Percentiles rank a stretch among this genome's conserved stretches.
phyloP scores from a whole-genome alignment of 2,888 invertebrate species.

The Hartigia nigra region DNA sequence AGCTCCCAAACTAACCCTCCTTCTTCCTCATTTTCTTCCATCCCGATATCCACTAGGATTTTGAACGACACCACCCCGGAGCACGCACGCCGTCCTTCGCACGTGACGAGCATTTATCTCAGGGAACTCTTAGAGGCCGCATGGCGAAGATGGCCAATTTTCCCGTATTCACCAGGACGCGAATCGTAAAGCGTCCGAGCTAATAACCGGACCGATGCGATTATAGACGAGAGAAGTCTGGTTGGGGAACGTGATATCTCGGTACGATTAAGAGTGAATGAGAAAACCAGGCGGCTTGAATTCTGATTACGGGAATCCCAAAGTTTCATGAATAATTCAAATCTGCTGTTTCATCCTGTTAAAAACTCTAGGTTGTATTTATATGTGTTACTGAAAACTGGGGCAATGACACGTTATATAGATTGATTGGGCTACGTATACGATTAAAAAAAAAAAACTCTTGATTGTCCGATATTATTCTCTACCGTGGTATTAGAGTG shows the following conservation, averaged over 20 bases:
- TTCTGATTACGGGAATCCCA: background rate
- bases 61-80: slow-evolving; percentile 49
- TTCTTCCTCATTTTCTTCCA: slow-evolving; percentile 8
- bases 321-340: background rate
- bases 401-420: background rate
- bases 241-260: background rate
- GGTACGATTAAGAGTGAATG: background rate
- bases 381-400: background rate
- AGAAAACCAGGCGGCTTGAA: background rate
- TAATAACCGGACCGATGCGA: slow-evolving; percentile 1
- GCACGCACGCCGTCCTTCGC: slow-evolving; percentile 52
- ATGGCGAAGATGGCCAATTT: slow-evolving; percentile 46
- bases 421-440: background rate
- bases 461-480: background rate
- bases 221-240: background rate
- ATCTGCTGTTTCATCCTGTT: background rate
- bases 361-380: background rate
- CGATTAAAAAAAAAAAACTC: background rate
- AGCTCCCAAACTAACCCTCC: background rate
- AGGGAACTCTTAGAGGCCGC: slow-evolving; percentile 27
- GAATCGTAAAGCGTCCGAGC: slow-evolving; percentile 52
- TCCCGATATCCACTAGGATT: slow-evolving; percentile 32
- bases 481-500: background rate
- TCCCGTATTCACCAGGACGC: slow-evolving; percentile 51
- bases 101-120: slow-evolving; percentile 64